Conservation (phyloP, 2,797 vertebrate genomes). For the Platyrinchus mystaceus region DNA sequence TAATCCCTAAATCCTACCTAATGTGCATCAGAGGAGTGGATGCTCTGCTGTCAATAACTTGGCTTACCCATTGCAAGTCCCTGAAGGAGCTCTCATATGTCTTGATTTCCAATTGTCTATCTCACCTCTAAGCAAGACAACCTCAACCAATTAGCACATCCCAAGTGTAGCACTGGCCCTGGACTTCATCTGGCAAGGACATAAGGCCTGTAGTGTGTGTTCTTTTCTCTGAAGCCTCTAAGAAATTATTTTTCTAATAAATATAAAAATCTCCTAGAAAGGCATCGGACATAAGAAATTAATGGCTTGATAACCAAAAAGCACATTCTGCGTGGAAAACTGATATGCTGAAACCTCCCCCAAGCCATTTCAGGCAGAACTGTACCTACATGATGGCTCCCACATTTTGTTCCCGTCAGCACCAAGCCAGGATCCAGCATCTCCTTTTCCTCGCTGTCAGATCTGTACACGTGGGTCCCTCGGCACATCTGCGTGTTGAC, state of each 20-base stretch:
- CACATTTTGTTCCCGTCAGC: conserved; percentile 95
- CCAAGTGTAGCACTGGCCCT: not conserved
- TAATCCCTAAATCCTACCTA: not conserved
- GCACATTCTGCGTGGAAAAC: not conserved
- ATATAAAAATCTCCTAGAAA: not conserved
- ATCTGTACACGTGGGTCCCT: conserved; percentile 91
- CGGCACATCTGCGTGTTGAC: conserved; percentile 79
- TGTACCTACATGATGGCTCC: conserved; percentile 84
- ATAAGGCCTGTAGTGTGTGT: not conserved
- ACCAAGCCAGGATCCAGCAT: conserved; percentile 96
- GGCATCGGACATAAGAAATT: not conserved
- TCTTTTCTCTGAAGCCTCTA: not conserved
- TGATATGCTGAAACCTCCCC: not conserved
- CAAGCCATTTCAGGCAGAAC: not conserved
- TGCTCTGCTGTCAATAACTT: not conserved
- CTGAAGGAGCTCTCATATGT: not conserved
- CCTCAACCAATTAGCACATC: not conserved
- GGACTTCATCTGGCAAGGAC: not conserved
- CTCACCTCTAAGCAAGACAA: not conserved
- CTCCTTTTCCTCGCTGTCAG: conserved; percentile 80
- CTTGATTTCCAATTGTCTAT: not conserved
- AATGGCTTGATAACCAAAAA: not conserved
- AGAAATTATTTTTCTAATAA: not conserved
- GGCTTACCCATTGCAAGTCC: not conserved
- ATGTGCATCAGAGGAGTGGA: not conserved